phyloP scores from a whole-genome alignment of 2,888 invertebrate genomes.

The Podabrus alpinus region DNA sequence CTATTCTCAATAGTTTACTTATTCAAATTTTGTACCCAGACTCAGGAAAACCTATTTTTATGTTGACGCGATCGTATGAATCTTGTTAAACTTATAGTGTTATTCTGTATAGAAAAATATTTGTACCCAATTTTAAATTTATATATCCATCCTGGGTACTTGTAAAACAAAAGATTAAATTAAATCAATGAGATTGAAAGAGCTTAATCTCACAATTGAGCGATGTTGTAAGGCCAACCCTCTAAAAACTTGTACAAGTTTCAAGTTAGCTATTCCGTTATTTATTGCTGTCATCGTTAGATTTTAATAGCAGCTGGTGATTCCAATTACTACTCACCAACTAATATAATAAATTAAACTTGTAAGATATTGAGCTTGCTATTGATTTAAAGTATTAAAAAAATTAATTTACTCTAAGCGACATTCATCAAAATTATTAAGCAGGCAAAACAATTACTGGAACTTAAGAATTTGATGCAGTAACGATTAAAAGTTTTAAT shows the following conservation, averaged over 20 bases:
- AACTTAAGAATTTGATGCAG: not conserved
- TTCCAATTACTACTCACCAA: not conserved
- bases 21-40: not conserved
- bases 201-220: not conserved
- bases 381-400: not conserved
- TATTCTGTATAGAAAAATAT: not conserved
- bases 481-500: not conserved
- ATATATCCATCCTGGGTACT: not conserved
- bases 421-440: not conserved
- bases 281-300: not conserved
- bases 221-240: not conserved
- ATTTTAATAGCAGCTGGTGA: not conserved
- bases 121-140: not conserved
- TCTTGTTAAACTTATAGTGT: not conserved
- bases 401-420: not conserved
- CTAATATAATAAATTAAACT: not conserved
- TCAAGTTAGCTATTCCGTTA: not conserved
- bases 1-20: not conserved
- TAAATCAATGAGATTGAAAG: not conserved
- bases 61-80: not conserved
- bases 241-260: not conserved
- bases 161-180: not conserved
- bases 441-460: not conserved
- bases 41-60: not conserved
- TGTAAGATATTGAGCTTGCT: not conserved